A percentile compares a stretch with the other conserved stretches of the same genome.
These are phyloP conservation scores for Hycleus cichorii DNA, from an alignment of 1,140 invertebrate species.

Conservation along the genomic window DNA sequence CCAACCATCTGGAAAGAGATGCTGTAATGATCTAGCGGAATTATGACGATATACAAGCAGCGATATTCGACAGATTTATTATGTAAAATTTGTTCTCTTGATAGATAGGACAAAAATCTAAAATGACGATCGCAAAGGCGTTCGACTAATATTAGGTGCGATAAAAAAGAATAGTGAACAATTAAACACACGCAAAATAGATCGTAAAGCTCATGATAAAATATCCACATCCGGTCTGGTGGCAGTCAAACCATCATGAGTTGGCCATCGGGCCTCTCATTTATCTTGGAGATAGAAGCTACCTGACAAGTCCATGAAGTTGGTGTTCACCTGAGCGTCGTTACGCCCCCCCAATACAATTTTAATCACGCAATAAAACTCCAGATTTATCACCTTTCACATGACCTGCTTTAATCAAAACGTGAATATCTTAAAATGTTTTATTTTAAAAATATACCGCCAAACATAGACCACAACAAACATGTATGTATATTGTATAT, in stretches of 20 bases:
- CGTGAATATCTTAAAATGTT: constrained; percentile 4
- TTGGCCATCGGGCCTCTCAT: constrained; percentile 24
- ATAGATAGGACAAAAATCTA: not conserved
- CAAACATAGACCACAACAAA: not conserved
- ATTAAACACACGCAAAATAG: constrained; percentile 20
- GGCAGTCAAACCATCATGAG: constrained; percentile 21
- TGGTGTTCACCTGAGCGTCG: constrained; percentile 12
- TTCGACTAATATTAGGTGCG: not conserved
- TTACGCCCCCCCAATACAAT: constrained; percentile 11
- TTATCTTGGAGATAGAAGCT: constrained; percentile 29
- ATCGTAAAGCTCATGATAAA: constrained; percentile 24
- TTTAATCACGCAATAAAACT: constrained; percentile 14
- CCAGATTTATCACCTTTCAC: constrained; percentile 15
- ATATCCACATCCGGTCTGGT: constrained; percentile 24
- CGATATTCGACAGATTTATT: no score
- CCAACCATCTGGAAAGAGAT: no score
- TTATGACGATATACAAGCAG: no score
- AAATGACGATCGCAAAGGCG: not conserved
- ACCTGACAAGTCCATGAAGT: constrained; percentile 20
- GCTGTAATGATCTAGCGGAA: no score
- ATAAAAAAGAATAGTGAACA: constrained; percentile 10
- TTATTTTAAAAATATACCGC: constrained; percentile 1
- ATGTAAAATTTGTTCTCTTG: not conserved
- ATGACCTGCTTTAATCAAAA: constrained; percentile 10
- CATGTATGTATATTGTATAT: no score